phyloP scores from a whole-genome alignment of 2,113 vertebrate species.

The Rattus rattus region DNA sequence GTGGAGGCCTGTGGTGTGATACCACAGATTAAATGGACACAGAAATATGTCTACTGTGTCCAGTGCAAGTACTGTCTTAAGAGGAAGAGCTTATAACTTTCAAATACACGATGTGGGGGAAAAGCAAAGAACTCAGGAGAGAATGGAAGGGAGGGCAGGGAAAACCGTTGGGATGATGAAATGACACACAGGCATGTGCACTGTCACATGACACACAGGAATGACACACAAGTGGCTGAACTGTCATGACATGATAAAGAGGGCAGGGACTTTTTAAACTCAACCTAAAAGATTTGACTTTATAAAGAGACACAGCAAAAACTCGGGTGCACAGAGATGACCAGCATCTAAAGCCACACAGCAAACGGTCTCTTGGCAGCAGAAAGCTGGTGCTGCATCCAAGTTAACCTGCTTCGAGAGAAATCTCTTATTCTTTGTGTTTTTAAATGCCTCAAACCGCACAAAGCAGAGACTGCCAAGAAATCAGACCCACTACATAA shows the following conservation, averaged over 20 bases:
- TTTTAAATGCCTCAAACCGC: background rate
- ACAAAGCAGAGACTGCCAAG: background rate
- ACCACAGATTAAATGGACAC: background rate
- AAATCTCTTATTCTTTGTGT: background rate
- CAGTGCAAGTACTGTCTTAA: background rate
- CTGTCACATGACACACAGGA: background rate
- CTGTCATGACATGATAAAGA: background rate
- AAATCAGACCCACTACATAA: background rate
- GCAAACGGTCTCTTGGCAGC: background rate
- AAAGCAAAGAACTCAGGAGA: background rate
- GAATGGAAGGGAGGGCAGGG: background rate
- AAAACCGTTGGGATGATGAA: background rate
- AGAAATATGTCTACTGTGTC: background rate
- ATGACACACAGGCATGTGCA: background rate
- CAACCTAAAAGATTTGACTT: background rate
- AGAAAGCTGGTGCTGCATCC: background rate
- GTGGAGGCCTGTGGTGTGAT: background rate
- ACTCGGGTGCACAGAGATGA: background rate
- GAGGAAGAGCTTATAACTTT: background rate
- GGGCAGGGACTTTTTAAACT: background rate
- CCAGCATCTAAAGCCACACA: background rate
- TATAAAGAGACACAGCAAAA: background rate
- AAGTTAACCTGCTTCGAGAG: background rate
- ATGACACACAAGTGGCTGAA: background rate
- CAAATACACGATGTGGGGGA: background rate